phyloP scores from a whole-genome alignment of 2,113 vertebrate species.

The Vidua macroura region DNA sequence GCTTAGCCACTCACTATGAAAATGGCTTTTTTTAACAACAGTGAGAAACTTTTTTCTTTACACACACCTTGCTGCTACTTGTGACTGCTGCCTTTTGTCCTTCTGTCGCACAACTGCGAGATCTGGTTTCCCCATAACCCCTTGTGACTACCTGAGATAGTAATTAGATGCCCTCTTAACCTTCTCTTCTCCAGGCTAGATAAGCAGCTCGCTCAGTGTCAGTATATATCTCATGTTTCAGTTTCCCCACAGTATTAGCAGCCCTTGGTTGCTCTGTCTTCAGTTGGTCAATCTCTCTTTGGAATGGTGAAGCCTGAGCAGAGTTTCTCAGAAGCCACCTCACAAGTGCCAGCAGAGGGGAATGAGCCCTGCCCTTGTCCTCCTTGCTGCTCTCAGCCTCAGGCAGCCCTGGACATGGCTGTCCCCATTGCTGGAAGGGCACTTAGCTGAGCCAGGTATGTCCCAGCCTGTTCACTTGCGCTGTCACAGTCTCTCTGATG shows the following conservation, averaged over 20 bases:
- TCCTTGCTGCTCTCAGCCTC: fast-evolving
- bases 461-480: not conserved
- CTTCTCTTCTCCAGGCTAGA: not conserved
- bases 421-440: fast-evolving
- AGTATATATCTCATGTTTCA: not conserved
- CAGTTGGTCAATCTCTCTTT: not conserved
- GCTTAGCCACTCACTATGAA: not conserved
- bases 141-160: not conserved
- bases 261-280: not conserved
- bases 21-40: not conserved
- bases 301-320: not conserved
- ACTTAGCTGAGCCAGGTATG: not conserved
- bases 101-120: not conserved
- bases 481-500: not conserved
- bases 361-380: not conserved
- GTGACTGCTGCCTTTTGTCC: not conserved
- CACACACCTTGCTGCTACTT: not conserved
- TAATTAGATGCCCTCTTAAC: not conserved
- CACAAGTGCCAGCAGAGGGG: not conserved
- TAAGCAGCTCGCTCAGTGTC: not conserved
- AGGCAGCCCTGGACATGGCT: fast-evolving
- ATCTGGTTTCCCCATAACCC: not conserved
- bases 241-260: not conserved
- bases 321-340: not conserved
- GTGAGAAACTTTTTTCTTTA: not conserved